A percentile compares a stretch with the other conserved stretches of the same genome.
These are phyloP conservation scores for Herminia tarsipennalis DNA, from an alignment of 2,888 invertebrate species.

Conservation along the genomic window DNA sequence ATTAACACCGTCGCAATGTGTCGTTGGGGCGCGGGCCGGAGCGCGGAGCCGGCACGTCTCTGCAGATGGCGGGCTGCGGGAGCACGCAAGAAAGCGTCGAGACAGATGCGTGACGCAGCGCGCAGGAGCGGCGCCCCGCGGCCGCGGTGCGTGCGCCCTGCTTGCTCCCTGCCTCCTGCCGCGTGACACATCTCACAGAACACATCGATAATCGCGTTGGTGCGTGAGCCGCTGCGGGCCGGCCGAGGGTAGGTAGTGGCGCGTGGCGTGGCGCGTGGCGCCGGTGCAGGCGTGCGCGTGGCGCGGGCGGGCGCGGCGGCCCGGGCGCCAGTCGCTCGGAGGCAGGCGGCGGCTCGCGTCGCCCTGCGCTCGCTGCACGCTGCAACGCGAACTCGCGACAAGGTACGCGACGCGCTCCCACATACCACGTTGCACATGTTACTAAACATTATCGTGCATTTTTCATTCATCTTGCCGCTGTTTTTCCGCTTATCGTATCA, in stretches of 20 bases:
- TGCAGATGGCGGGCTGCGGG: constrained; percentile 78
- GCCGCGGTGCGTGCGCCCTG: constrained; percentile 39
- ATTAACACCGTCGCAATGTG: constrained; percentile 62
- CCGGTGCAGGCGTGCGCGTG: constrained; percentile 63
- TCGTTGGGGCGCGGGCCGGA: constrained; percentile 10
- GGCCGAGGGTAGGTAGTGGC: constrained; percentile 49
- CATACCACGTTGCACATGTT: constrained; percentile 54
- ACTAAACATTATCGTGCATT: constrained; percentile 56
- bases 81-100: constrained; percentile 75
- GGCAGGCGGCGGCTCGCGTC: constrained; percentile 78
- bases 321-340: constrained; percentile 82
- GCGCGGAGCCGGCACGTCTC: constrained; percentile 57
- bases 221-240: constrained; percentile 70
- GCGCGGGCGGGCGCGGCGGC: constrained; percentile 68
- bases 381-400: constrained; percentile 67
- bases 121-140: constrained; percentile 76
- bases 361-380: constrained; percentile 68
- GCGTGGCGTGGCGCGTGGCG: constrained; percentile 58
- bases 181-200: constrained; percentile 70
- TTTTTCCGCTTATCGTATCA: constrained; percentile 43
- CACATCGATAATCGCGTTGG: constrained; percentile 81
- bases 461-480: constrained; percentile 67
- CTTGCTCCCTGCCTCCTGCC: constrained; percentile 40
- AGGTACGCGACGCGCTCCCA: constrained; percentile 61
- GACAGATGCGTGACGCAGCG: constrained; percentile 85